Percentiles rank a stretch among this genome's conserved stretches.
These are phyloP conservation scores for Odontocerum albicorne DNA, from an alignment of 2,888 invertebrate species.

Conservation along the genomic window DNA sequence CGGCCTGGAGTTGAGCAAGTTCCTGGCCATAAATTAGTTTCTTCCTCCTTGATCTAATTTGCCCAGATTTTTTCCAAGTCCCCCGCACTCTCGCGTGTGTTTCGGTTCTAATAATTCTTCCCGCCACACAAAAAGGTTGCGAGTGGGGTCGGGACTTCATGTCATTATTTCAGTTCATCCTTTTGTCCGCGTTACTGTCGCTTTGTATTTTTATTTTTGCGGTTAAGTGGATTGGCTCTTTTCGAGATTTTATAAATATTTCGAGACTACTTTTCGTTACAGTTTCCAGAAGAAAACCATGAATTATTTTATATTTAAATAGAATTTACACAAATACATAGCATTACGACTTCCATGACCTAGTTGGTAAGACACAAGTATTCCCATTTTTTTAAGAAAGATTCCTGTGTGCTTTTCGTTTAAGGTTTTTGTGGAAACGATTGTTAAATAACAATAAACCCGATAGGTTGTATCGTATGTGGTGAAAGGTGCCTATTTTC, in stretches of 20 bases:
- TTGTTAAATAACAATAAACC: background rate
- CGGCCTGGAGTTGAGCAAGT: constrained; percentile 7
- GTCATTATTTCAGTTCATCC: constrained; percentile 33
- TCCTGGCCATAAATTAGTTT: constrained; percentile 27
- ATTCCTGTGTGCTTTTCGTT: no score
- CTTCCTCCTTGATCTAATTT: constrained; percentile 36
- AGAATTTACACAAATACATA: no score
- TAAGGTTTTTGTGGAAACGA: no score
- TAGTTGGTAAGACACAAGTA: no score
- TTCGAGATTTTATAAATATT: no score
- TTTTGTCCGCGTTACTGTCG: constrained; percentile 14
- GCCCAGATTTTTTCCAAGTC: constrained; percentile 34
- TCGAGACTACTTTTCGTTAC: no score
- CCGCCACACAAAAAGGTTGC: constrained; percentile 30
- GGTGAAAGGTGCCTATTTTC: background rate
- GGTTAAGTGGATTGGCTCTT: constrained; percentile 3
- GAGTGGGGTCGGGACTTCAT: constrained; percentile 31
- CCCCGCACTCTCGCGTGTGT: constrained; percentile 20
- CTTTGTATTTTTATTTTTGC: constrained; percentile 18
- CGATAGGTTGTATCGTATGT: background rate
- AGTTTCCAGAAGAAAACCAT: no score
- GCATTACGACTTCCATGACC: no score
- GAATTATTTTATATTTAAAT: no score
- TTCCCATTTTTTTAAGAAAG: no score
- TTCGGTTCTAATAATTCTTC: constrained; percentile 31